Conservation (phyloP, 2,888 invertebrate species). For the Escarpia spicata region DNA sequence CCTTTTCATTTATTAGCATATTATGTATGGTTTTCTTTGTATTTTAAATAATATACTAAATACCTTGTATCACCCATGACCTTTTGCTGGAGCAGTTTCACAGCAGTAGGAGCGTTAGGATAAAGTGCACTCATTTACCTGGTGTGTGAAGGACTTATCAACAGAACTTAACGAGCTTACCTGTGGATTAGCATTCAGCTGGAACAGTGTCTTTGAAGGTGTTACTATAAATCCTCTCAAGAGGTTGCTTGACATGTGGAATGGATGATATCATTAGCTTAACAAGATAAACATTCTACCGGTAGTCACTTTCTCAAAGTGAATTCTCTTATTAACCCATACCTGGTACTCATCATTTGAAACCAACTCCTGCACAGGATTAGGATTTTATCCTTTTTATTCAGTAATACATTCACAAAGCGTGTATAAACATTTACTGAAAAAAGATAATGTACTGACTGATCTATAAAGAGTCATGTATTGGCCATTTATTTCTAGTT, state of each 20-base stretch:
- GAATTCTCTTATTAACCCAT: background rate
- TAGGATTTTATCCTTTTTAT: background rate
- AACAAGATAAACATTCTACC: background rate
- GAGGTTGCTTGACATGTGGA: background rate
- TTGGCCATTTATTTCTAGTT: background rate
- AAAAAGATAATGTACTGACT: background rate
- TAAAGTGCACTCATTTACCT: constrained; percentile 1
- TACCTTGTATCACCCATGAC: no score
- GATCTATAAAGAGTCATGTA: background rate
- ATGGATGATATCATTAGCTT: background rate
- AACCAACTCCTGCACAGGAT: background rate
- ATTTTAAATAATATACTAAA: no score
- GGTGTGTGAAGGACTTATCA: background rate
- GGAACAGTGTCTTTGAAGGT: background rate
- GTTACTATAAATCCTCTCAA: background rate
- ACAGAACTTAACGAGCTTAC: background rate
- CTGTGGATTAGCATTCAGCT: background rate
- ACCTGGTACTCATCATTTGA: background rate
- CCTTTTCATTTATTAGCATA: no score
- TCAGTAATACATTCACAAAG: background rate
- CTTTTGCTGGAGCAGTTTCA: background rate
- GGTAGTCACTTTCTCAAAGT: background rate
- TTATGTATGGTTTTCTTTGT: no score
- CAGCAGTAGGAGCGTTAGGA: background rate
- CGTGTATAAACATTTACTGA: background rate